Base-by-base conservation (phyloP, 2,797 vertebrate genomes). In the Galaxias olidus region DNA sequence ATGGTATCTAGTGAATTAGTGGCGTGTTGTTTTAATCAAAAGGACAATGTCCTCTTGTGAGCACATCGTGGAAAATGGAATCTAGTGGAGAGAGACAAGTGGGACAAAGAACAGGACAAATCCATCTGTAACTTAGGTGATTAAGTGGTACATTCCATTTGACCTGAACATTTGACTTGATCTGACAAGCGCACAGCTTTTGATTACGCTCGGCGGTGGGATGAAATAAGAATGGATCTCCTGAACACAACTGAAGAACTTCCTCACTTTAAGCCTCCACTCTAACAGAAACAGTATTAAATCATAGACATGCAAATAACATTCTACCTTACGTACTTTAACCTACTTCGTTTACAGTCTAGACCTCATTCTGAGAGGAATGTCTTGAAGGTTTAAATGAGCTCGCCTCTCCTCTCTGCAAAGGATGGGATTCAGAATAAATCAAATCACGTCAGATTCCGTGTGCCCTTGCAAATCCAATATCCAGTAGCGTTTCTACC, bases 371-470 rank as follows among this genome's bases (percentile, higher is more conserved):
- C 13, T 45, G 41, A 56, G 45, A n/a, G 60, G 60, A 68, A 66
- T 14, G 8, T 78, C 51, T 75, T 82, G 66, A 81, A 75, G 69
- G 63, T 67, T 68, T 63, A 58, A 79, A 75, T 69, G 77, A 65
- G 79, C 74, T 50, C 78, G 73, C 68, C 58, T 59, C 30, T 65
- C 63, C 69, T 1, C 0, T 72, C 61, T 85, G 77, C 72, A 65
- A 50, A 59, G 67, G 77, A 65, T 77, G 63, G 9, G 54, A 75
- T 42, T 4, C 55, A 61, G 62, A 72, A 53, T 63, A 60, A 64
- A 64, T 57, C 48, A 76, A 63, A 75, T 86, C 73, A 82, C 74
- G 81, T 69, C 63, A 73, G 71, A 68, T 59, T 46, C 69, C 17
- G 59, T 8, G 18, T 73, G 60, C 42, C 10, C 49, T 9, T 52